phyloP scores from a whole-genome alignment of 1,140 invertebrate species.

The Thereuonema tuberculata region DNA sequence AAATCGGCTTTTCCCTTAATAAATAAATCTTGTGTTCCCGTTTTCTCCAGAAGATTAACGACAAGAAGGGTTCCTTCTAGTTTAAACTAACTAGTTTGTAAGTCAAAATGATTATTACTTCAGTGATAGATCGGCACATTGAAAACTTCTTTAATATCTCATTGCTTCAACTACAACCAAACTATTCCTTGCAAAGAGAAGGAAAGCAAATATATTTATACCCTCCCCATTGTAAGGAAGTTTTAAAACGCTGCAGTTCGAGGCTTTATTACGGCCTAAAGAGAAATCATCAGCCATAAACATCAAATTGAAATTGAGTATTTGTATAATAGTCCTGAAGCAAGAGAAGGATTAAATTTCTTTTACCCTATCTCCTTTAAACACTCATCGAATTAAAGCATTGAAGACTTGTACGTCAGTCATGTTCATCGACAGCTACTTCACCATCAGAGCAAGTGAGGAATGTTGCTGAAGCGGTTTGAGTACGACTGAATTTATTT shows the following conservation, averaged over 20 bases:
- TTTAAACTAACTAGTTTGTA: no score
- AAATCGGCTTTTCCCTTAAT: constrained; percentile 42
- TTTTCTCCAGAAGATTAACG: constrained; percentile 41
- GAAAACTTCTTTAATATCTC: constrained; percentile 17
- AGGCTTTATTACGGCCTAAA: constrained; percentile 26
- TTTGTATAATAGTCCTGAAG: no score
- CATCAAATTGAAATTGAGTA: no score
- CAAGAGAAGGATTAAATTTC: no score
- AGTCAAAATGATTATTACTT: constrained; percentile 62
- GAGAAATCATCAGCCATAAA: no score
- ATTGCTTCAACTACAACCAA: constrained; percentile 10
- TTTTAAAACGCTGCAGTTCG: constrained; percentile 65
- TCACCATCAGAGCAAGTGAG: constrained; percentile 22
- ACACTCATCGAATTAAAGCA: no score
- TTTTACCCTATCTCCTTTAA: no score
- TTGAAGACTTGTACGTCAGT: no score
- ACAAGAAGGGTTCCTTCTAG: constrained; percentile 53
- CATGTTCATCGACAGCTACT: constrained; percentile 18
- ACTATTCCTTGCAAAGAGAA: constrained; percentile 18
- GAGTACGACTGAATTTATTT: constrained; percentile 31
- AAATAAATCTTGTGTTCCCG: constrained; percentile 55
- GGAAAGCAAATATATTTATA: constrained; percentile 56
- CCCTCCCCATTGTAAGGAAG: constrained; percentile 68
- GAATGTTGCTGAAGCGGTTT: constrained; percentile 20
- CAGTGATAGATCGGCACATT: constrained; percentile 19